These are phyloP conservation scores for Poeciliopsis prolifica DNA, from an alignment of 2,113 vertebrate genomes.

Conservation along the genomic window DNA sequence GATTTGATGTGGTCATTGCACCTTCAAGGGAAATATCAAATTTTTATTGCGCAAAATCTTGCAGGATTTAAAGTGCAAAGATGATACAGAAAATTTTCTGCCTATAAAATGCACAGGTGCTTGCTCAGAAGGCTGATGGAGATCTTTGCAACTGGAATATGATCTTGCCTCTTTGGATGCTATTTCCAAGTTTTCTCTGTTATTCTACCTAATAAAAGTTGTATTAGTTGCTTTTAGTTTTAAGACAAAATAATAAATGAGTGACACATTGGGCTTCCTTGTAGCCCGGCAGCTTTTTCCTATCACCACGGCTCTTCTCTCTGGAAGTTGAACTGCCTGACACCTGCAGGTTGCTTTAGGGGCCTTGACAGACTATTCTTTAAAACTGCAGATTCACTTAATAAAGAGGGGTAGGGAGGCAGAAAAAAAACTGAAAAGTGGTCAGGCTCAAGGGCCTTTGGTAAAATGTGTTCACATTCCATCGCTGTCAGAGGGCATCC, in stretches of 20 bases:
- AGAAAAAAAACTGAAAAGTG: constrained; percentile 67
- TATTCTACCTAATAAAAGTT: not conserved
- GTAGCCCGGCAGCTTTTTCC: not conserved
- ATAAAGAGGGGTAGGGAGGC: constrained; percentile 42
- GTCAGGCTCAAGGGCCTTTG: constrained; percentile 70
- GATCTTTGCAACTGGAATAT: not conserved
- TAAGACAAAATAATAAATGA: not conserved
- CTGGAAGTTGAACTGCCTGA: constrained; percentile 42
- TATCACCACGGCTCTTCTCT: constrained; percentile 3
- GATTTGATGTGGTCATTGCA: not conserved
- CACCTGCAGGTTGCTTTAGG: constrained; percentile 73
- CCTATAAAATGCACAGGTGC: not conserved
- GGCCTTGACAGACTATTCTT: constrained; percentile 46
- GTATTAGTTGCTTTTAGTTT: not conserved
- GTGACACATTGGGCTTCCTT: not conserved
- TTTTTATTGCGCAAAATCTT: not conserved
- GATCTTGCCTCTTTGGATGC: not conserved
- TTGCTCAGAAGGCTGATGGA: constrained; percentile 54
- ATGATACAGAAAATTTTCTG: too few species aligned
- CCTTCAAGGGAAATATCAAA: constrained; percentile 22
- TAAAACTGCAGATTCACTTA: constrained; percentile 59
- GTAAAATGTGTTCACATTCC: constrained; percentile 79
- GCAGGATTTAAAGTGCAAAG: not conserved
- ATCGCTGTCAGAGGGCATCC: constrained; percentile 74
- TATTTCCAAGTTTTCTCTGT: not conserved